Percentiles rank a stretch among this genome's conserved stretches.
Evolutionary conservation across 2,113 vertebrate genomes (phyloP).

Genomic region (Procapra przewalskii): DNA sequence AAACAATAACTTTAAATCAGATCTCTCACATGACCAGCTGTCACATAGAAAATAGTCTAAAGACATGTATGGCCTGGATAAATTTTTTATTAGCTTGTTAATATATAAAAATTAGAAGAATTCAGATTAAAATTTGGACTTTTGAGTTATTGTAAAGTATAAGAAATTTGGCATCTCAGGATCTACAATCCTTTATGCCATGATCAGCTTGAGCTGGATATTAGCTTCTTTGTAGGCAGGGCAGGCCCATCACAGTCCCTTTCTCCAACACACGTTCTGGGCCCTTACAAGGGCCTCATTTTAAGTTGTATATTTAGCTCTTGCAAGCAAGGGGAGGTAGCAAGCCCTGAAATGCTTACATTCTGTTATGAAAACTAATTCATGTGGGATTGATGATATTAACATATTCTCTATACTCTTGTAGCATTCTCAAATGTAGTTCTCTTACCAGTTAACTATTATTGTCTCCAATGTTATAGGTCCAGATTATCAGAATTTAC

Average conservation of each 20-base stretch:
- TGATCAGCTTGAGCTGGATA: neutral
- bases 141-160: neutral
- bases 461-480: neutral
- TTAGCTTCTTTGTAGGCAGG: neutral
- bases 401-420: neutral
- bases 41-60: neutral
- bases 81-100: neutral
- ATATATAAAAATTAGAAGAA: neutral
- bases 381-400: neutral
- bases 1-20: neutral
- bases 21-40: neutral
- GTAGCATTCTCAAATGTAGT: neutral
- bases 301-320: neutral
- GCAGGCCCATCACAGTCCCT: fast-evolving
- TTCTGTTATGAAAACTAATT: neutral
- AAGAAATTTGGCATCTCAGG: neutral
- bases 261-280: fast-evolving
- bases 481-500: neutral
- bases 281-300: fast-evolving
- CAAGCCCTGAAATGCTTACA: neutral
- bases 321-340: neutral
- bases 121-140: neutral
- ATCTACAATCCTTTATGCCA: neutral
- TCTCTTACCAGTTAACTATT: neutral
- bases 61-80: neutral